A percentile compares a stretch with the other conserved stretches of the same genome.
These are phyloP conservation scores for Pangasius mekongensis DNA, from an alignment of 2,797 vertebrate species.

Conservation along the genomic window DNA sequence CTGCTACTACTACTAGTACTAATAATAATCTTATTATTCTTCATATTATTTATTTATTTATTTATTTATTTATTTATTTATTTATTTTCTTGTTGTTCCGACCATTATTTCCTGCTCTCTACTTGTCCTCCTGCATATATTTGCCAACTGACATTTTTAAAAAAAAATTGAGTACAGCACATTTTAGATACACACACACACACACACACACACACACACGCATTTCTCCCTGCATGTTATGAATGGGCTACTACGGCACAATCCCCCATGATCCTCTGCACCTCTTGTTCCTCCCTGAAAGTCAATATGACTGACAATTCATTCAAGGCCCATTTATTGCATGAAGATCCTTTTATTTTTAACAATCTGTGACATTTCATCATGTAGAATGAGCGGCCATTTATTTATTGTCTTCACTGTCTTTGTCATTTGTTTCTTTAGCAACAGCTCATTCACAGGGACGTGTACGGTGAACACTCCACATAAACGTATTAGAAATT, in stretches of 20 bases:
- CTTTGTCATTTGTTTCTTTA: neutral
- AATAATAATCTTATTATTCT: neutral
- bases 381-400: neutral
- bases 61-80: neutral
- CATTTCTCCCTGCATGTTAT: neutral
- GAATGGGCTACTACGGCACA: neutral
- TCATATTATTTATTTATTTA: neutral
- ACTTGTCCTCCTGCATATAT: neutral
- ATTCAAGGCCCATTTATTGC: neutral
- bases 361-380: neutral
- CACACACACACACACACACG: conserved; percentile 4
- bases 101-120: neutral
- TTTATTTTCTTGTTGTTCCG: neutral
- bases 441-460: neutral
- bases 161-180: neutral
- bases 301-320: conserved; percentile 5
- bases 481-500: neutral
- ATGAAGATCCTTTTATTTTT: neutral
- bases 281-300: neutral
- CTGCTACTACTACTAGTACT: too few relatives aligned
- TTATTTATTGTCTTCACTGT: neutral
- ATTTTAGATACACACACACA: neutral
- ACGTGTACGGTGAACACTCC: accelerated
- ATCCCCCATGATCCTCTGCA: neutral
- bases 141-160: neutral